Conservation (phyloP, 2,113 vertebrate species). For the Setophaga petechia region DNA sequence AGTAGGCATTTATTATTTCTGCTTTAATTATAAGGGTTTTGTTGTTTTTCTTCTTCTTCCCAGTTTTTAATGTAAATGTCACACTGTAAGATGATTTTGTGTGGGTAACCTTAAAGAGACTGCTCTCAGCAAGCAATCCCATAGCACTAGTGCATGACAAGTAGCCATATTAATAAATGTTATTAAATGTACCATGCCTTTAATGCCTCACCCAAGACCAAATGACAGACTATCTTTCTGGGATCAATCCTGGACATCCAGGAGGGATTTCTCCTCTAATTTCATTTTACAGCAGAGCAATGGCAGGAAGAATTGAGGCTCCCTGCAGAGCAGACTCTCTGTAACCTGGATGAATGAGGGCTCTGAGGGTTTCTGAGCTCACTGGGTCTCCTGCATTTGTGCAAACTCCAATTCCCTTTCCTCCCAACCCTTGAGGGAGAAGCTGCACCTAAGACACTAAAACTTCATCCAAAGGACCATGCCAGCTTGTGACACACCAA, state of each 20-base stretch:
- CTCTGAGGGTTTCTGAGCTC: background rate
- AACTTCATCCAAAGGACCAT: background rate
- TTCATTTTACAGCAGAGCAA: background rate
- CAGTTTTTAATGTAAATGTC: constrained; percentile 28
- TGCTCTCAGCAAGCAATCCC: background rate
- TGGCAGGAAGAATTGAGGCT: background rate
- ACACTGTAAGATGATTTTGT: background rate
- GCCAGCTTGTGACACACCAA: accelerated
- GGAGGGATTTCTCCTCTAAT: background rate
- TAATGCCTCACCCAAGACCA: background rate
- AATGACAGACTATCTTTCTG: background rate
- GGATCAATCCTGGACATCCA: background rate
- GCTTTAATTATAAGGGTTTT: background rate
- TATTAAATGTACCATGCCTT: background rate
- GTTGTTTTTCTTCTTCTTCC: background rate
- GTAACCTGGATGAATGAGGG: accelerated
- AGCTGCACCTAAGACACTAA: background rate
- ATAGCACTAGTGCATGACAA: background rate
- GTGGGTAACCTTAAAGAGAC: constrained; percentile 1
- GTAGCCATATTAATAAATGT: background rate
- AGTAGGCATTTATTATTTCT: constrained; percentile 18
- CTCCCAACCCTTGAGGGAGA: background rate
- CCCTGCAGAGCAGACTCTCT: background rate
- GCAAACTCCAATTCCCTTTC: background rate
- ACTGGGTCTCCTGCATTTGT: background rate